phyloP scores from a whole-genome alignment of 2,113 vertebrate genomes.

The Telmatochromis sp. region DNA sequence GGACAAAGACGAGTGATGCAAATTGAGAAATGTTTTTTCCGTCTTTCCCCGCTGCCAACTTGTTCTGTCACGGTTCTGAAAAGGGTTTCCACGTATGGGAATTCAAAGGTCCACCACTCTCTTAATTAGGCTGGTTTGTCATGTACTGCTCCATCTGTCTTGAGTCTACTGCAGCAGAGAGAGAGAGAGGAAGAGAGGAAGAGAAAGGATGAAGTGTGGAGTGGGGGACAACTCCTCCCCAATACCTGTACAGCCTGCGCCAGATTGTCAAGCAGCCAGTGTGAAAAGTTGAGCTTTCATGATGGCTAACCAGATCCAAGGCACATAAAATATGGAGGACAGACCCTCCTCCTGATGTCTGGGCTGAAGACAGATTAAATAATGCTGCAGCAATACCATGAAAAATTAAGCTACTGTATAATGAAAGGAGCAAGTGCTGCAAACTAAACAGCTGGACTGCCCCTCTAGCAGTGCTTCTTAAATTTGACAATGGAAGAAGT shows the following conservation, averaged over 20 bases:
- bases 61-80: conserved; percentile 29
- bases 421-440: background rate
- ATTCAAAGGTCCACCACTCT: conserved; percentile 50
- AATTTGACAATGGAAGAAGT: background rate
- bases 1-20: conserved; percentile 32
- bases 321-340: conserved; percentile 4
- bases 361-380: conserved; percentile 2
- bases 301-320: background rate
- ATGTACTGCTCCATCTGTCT: conserved; percentile 54
- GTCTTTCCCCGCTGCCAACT: background rate
- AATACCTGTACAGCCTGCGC: conserved; percentile 23
- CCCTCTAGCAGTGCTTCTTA: background rate
- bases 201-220: background rate
- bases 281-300: conserved; percentile 18
- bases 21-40: conserved; percentile 19
- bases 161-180: conserved; percentile 28
- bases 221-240: background rate
- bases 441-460: background rate
- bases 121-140: conserved; percentile 66
- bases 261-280: conserved; percentile 27
- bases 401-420: background rate
- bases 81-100: conserved; percentile 42
- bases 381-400: background rate
- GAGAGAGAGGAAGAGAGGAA: background rate
- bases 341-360: background rate